Evolutionary conservation across 2,888 invertebrate species (phyloP), one percentile per base, ranked within the genome.

Genomic region (Hylaea fasciaria): DNA sequence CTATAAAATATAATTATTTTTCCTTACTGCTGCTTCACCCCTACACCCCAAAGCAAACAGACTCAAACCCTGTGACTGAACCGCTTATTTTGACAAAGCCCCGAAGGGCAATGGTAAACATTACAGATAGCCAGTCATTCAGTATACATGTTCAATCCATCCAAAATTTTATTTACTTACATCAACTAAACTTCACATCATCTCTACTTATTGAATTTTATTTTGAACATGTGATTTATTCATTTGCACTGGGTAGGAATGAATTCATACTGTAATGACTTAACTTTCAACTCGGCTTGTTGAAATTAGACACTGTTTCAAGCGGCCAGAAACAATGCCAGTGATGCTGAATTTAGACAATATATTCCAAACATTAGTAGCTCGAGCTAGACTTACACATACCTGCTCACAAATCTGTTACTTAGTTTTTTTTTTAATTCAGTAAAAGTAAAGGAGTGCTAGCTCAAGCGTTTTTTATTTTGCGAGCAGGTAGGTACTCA

Each of bases 311-410:
- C 73, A 82, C 80, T 84, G 86, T 78, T 81, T 73, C 89, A 89
- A 91, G 91, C 86, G 89, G 86, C 49, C 79, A 84, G 81, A 84
- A 86, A 84, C 87, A 89, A 85, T 70, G 75, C 70, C 74, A 63
- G 45, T 83, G 66, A 89, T 73, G 76, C 90, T 70, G 86, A 77
- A 73, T 80, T 79, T 68, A 32, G 49, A 65, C 51, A 62, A 68
- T 70, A 68, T 69, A 66, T 60, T 68, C 59, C 65, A 64, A 73
- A 66, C 62, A 71, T 61, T 70, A 78, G 77, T 68, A 71, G 78
- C 82, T 85, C 78, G 86, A 91, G 87, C 91, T 88, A 91, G 91
- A 66, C 92, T 91, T 74, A 47, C 88, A 45, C 54, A 52, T 65
- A 78, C 81, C 86, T 81, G 82, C 87, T 87, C 87, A 86, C 79